These are phyloP conservation scores for Acomys russatus DNA, from an alignment of 2,797 vertebrate genomes.

Conservation along the genomic window DNA sequence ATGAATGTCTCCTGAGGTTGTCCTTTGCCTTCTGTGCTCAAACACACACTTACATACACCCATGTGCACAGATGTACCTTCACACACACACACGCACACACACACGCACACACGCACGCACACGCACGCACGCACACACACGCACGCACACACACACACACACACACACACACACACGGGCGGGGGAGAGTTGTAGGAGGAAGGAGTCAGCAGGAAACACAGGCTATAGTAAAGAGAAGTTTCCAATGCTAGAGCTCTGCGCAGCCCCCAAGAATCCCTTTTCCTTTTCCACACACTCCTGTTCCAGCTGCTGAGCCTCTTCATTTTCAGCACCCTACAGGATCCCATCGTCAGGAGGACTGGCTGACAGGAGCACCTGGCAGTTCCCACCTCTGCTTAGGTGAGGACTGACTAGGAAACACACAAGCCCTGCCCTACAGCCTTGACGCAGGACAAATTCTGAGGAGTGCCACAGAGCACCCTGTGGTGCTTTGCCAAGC, in stretches of 20 bases:
- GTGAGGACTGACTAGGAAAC: neutral
- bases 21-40: too few relatives aligned
- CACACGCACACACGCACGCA: too few relatives aligned
- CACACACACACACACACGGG: too few relatives aligned
- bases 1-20: neutral
- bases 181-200: too few relatives aligned
- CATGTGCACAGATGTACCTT: neutral
- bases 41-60: neutral
- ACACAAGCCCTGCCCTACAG: rapidly evolving
- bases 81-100: neutral
- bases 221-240: neutral
- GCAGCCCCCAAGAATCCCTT: neutral
- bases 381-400: neutral
- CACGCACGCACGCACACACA: neutral
- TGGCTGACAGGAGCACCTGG: neutral
- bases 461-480: neutral
- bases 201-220: rapidly evolving
- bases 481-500: neutral
- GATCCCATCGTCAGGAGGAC: neutral
- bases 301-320: neutral
- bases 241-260: neutral
- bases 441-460: neutral
- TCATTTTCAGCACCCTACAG: neutral
- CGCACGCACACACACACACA: neutral
- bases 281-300: rapidly evolving